A percentile compares a stretch with the other conserved stretches of the same genome.
phyloP scores from a whole-genome alignment of 2,888 invertebrate species.

The Calephelis perditalis region DNA sequence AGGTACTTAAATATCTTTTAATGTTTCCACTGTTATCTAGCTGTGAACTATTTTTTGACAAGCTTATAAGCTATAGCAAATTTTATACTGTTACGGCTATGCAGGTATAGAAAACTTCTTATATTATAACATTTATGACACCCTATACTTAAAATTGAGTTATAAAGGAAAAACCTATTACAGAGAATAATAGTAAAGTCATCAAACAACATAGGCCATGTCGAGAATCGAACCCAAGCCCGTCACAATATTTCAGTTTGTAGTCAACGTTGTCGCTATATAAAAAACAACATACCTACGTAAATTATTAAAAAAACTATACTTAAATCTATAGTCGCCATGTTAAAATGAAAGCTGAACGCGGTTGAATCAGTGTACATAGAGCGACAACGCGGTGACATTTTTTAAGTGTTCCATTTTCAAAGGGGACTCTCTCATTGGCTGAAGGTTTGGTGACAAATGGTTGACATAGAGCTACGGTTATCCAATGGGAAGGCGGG shows the following conservation, averaged over 20 bases:
- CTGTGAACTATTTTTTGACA: no score
- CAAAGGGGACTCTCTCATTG: slow-evolving; percentile 50
- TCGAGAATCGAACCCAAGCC: neutral
- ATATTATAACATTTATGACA: no score
- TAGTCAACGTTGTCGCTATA: neutral
- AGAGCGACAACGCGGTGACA: slow-evolving; percentile 57
- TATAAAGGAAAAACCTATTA: no score
- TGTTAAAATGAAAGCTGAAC: slow-evolving; percentile 20
- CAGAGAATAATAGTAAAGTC: neutral
- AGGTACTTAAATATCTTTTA: no score
- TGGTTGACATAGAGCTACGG: slow-evolving; percentile 60
- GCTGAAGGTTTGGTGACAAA: slow-evolving; percentile 70
- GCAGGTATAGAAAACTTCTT: no score
- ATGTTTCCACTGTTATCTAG: no score
- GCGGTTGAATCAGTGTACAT: slow-evolving; percentile 39
- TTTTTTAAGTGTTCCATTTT: slow-evolving; percentile 58
- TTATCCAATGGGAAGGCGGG: slow-evolving; percentile 49
- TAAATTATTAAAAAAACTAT: no score
- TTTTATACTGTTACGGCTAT: no score
- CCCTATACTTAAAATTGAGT: no score
- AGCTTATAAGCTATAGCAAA: no score
- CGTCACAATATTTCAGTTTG: neutral
- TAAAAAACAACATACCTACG: no score
- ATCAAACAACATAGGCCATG: neutral
- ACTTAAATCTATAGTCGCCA: slow-evolving; percentile 19